Evolutionary conservation across 2,888 invertebrate species (phyloP).

Genomic region (Cryptocephalus moraei): DNA sequence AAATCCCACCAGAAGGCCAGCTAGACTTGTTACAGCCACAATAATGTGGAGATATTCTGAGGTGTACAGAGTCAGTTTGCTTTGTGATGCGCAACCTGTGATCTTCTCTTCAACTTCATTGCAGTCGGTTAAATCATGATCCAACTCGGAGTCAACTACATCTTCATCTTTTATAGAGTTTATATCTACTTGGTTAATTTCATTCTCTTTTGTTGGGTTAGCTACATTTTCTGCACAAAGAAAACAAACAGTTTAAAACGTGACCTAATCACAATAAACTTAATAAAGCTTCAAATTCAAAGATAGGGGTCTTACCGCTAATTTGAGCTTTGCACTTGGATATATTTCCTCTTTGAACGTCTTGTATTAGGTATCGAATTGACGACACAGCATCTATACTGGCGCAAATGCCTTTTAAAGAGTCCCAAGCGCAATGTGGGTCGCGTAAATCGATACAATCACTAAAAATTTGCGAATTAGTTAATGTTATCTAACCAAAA

Average conservation of each 20-base stretch:
- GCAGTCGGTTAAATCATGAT: slow-evolving; percentile 29
- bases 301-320: slow-evolving; percentile 15
- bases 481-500: not conserved
- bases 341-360: slow-evolving; percentile 60
- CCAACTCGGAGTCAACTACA: slow-evolving; percentile 22
- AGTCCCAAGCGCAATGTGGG: slow-evolving; percentile 96
- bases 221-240: slow-evolving; percentile 17
- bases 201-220: slow-evolving; percentile 21
- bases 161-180: slow-evolving; percentile 16
- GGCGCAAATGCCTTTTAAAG: slow-evolving; percentile 45
- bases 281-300: not conserved
- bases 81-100: slow-evolving; percentile 33
- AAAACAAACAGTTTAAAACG: not conserved
- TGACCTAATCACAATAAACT: not conserved
- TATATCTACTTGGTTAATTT: slow-evolving; percentile 27
- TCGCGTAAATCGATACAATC: slow-evolving; percentile 88
- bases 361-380: slow-evolving; percentile 49
- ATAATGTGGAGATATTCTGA: slow-evolving; percentile 74
- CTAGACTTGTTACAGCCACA: slow-evolving; percentile 62
- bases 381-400: slow-evolving; percentile 39
- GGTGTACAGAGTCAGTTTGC: slow-evolving; percentile 60
- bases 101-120: slow-evolving; percentile 25
- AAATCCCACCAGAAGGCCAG: slow-evolving; percentile 74
- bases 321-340: slow-evolving; percentile 37
- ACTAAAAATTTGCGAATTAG: slow-evolving; percentile 41